Evolutionary conservation across 2,888 invertebrate species (phyloP), one percentile per base, ranked within the genome.

Genomic region (Coremacera marginata): DNA sequence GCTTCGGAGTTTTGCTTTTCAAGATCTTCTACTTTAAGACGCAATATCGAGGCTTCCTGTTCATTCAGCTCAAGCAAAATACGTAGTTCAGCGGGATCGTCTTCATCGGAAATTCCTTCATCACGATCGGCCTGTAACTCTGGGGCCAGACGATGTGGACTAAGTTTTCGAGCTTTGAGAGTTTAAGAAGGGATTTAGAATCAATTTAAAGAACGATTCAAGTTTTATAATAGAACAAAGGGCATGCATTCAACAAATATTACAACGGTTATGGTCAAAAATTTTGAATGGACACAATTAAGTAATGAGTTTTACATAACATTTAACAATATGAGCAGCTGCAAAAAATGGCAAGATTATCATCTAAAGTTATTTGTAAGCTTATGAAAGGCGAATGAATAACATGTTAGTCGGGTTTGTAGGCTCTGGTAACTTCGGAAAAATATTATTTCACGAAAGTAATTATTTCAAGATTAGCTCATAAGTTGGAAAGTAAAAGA

Each of bases 1-100:
- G 94, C 89, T 67, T 92, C 92, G 78, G 94, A 93, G 85, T 94
- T 95, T 85, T 96, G 95, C 81, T 92, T 92, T 90, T 97, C 96
- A 81, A 95, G 90, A 83, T 95, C 95, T 88, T 95, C 95, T 77
- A 96, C 93, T 90, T 96, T 97, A 81, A 94, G 92, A 60, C 95
- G 92, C 80, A 97, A 90, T 78, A 96, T 94, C 27, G 94, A 92
- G 76, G 96, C 93, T 91, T 98, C 97, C 91, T 96, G 96, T 89
- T 97, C 97, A 86, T 95, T 95, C 68, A 97, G 91, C 89, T 97
- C 97, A 72, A 98, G 90, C 82, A 97, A 93, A 57, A 97, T 91
- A 84, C 95, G 93, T 77, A 97, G 89, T 88, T 97, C 96, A 25
- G 95, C 93, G 16, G 94, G 93, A 89, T 96, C 95, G 83, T 96